Conservation (phyloP, 1,140 invertebrate species). For the Leptinotarsa texana region DNA sequence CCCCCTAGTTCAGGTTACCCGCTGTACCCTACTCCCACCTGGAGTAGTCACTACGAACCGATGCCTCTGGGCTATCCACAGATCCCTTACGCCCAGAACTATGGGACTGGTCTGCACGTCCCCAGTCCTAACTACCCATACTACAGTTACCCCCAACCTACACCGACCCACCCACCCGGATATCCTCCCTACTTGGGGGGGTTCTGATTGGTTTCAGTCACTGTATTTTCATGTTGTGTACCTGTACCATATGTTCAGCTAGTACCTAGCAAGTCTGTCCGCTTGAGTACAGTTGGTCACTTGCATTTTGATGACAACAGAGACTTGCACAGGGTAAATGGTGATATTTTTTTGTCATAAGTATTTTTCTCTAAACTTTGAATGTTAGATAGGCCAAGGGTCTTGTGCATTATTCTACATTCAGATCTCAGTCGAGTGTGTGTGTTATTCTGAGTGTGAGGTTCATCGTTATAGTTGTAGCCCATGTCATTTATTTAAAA, state of each 20-base stretch:
- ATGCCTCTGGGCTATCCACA: slow-evolving; percentile 52
- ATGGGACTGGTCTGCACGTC: slow-evolving; percentile 59
- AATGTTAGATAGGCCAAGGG: slow-evolving; percentile 57
- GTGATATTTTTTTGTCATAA: slow-evolving; percentile 58
- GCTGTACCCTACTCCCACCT: slow-evolving; percentile 53
- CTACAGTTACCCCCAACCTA: slow-evolving; percentile 55
- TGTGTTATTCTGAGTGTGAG: slow-evolving; percentile 47
- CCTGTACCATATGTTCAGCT: slow-evolving; percentile 58
- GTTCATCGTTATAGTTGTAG: slow-evolving; percentile 50
- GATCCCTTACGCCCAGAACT: slow-evolving; percentile 53
- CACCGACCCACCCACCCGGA: slow-evolving; percentile 57
- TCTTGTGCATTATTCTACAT: slow-evolving; percentile 56
- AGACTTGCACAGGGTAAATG: slow-evolving; percentile 59
- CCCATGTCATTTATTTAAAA: slow-evolving; percentile 48
- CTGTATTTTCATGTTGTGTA: slow-evolving; percentile 57
- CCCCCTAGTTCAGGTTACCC: slow-evolving; percentile 50
- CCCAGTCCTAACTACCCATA: slow-evolving; percentile 63
- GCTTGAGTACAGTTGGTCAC: slow-evolving; percentile 56
- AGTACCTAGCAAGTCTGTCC: slow-evolving; percentile 58
- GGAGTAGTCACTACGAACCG: slow-evolving; percentile 53
- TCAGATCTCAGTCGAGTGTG: slow-evolving; percentile 54
- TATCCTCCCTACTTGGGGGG: slow-evolving; percentile 60
- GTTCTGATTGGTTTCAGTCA: slow-evolving; percentile 60
- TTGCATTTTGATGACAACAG: slow-evolving; percentile 55
- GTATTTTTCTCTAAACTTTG: slow-evolving; percentile 57